Evolutionary conservation across 1,140 invertebrate genomes (phyloP).

Genomic region (Homalodisca vitripennis): DNA sequence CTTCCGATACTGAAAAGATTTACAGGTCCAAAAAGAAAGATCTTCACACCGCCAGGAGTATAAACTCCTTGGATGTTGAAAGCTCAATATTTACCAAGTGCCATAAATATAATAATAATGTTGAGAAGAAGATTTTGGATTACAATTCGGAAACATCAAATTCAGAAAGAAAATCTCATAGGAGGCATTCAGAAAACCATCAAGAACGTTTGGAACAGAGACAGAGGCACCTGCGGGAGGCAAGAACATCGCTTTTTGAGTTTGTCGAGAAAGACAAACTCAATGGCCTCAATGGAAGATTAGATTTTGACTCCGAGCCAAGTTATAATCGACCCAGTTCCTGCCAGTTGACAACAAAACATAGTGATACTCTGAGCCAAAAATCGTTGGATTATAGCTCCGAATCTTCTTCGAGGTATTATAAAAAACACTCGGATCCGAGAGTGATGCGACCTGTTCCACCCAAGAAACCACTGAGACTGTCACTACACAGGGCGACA

Average conservation of each 20-base stretch:
- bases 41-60: conserved; percentile 29
- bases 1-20: background rate
- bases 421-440: conserved; percentile 48
- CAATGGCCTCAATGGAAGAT: conserved; percentile 62
- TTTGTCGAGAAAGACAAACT: conserved; percentile 50
- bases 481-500: conserved; percentile 76
- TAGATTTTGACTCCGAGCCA: conserved; percentile 64
- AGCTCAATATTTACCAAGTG: conserved; percentile 20
- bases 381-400: conserved; percentile 36
- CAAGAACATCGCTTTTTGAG: conserved; percentile 44
- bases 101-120: conserved; percentile 38
- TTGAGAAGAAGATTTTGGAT: conserved; percentile 8
- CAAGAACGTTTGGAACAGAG: conserved; percentile 37
- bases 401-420: conserved; percentile 47
- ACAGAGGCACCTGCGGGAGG: conserved; percentile 43
- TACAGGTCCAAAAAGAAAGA: conserved; percentile 25
- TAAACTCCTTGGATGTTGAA: conserved; percentile 37
- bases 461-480: conserved; percentile 76
- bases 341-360: conserved; percentile 44
- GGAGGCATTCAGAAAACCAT: conserved; percentile 39
- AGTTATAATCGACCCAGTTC: conserved; percentile 50
- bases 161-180: conserved; percentile 19
- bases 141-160: conserved; percentile 28
- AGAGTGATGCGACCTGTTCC: conserved; percentile 60
- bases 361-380: conserved; percentile 23